Evolutionary conservation across 2,888 invertebrate species (phyloP), one percentile per base, ranked within the genome.

Genomic region (Monochamus alternatus): DNA sequence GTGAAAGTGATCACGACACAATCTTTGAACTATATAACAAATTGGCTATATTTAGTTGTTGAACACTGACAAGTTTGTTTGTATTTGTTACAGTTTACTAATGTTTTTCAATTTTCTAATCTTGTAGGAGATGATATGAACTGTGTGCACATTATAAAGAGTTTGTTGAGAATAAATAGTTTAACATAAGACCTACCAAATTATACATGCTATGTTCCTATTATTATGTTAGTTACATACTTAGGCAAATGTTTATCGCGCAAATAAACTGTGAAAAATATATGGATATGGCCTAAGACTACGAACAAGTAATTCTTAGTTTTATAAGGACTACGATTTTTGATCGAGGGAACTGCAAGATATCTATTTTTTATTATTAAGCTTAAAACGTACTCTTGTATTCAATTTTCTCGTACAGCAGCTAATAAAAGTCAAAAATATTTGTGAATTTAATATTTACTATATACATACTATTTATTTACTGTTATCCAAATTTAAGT

Each of bases 111-210:
- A 84, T 86, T 87, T 86, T 86, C 84, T 85, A 85, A 85, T 84
- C 83, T 82, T 83, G 81, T 83, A 83, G 82, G 81, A 81, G 81
- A 81, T 74, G 75, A 79, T 81, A 81, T 81, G 83, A 81, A 84
- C 82, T 83, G 75, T 83, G 82, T 84, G 84, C 85, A 85, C 84
- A 82, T 81, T 84, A 82, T 81, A 84, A 81, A 82, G 80, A 83
- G 84, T 87, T 86, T 86, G 87, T 87, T 87, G 82, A 85, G 81
- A 83, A 82, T 83, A 81, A 85, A 87, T 87, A 86, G 85, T 87
- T 87, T 87, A 87, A 86, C 80, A 78, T 78, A 82, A 82, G 83
- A 84, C 84, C 84, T 80, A 72, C 62, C 72, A 58, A 75, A 65
- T 63, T 60, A 73, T 71, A 66, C 78, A 77, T 79, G 79, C 79